A percentile compares a stretch with the other conserved stretches of the same genome.
These are phyloP conservation scores for Caenorhabditis sinica DNA, from an alignment of 2,888 invertebrate species.

Conservation along the genomic window DNA sequence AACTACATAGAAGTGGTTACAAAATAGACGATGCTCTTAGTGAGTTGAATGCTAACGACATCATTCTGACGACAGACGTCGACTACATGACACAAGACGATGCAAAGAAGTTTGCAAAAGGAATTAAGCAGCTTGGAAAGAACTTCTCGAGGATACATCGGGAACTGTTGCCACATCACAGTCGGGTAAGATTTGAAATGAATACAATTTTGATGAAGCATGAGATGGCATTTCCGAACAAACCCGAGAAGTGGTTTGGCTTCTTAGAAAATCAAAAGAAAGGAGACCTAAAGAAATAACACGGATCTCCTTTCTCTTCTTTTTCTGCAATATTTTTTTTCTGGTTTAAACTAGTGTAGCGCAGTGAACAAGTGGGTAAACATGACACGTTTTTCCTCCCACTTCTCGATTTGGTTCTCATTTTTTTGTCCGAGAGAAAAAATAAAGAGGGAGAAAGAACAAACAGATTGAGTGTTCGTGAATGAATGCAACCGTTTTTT, in stretches of 20 bases:
- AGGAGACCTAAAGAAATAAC: constrained; percentile 1
- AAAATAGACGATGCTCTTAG: constrained; percentile 97
- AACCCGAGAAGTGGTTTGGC: neutral
- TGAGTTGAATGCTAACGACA: constrained; percentile 75
- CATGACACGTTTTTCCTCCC: constrained; percentile 62
- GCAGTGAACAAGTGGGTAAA: constrained; percentile 60
- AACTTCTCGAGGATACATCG: constrained; percentile 98
- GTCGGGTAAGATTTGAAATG: constrained; percentile 87
- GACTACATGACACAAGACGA: constrained; percentile 81
- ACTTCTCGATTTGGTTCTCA: constrained; percentile 48
- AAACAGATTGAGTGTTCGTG: constrained; percentile 54
- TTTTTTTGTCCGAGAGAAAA: constrained; percentile 22
- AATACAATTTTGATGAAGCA: constrained; percentile 35
- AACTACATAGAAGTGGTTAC: constrained; percentile 94
- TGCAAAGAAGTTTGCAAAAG: constrained; percentile 91
- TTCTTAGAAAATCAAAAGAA: constrained; percentile 35
- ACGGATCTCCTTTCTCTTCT: neutral
- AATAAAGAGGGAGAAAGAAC: constrained; percentile 39
- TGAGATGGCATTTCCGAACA: neutral
- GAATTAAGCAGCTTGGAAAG: constrained; percentile 97
- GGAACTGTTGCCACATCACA: constrained; percentile 96
- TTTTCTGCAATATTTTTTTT: constrained; percentile 25
- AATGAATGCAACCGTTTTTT: constrained; percentile 41
- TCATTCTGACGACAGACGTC: constrained; percentile 74
- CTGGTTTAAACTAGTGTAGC: constrained; percentile 35